These are phyloP conservation scores for Drosophila jambulina DNA, from an alignment of 1,140 invertebrate species.

Conservation along the genomic window DNA sequence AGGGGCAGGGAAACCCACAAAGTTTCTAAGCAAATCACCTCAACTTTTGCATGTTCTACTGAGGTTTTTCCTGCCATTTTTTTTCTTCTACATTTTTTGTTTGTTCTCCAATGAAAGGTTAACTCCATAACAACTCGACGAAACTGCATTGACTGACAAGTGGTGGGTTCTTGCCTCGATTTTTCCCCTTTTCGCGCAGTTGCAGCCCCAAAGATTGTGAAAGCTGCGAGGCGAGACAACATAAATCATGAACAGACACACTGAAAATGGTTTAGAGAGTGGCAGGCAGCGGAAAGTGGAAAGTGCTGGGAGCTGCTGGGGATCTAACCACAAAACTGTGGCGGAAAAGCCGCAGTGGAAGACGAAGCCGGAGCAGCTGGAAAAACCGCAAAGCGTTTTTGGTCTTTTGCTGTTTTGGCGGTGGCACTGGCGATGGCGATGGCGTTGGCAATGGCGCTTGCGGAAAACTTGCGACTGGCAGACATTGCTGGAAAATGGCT, in stretches of 20 bases:
- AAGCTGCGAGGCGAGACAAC: constrained; percentile 60
- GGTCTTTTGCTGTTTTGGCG: constrained; percentile 52
- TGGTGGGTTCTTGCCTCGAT: constrained; percentile 58
- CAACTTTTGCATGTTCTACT: constrained; percentile 33
- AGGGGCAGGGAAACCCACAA: constrained; percentile 2
- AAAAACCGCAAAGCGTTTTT: constrained; percentile 73
- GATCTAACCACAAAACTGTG: constrained; percentile 49
- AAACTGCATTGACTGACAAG: constrained; percentile 70
- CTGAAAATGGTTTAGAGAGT: constrained; percentile 21
- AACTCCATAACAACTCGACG: constrained; percentile 57
- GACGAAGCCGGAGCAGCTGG: constrained; percentile 40
- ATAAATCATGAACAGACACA: constrained; percentile 80
- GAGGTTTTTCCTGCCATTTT: constrained; percentile 1
- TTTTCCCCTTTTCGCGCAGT: constrained; percentile 42
- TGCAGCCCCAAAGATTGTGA: constrained; percentile 22
- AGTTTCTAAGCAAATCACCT: constrained; percentile 37
- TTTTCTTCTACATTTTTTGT: constrained; percentile 1
- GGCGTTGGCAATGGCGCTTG: constrained; percentile 26
- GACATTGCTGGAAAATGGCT: constrained; percentile 62
- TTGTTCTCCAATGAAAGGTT: constrained; percentile 39
- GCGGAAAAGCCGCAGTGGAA: constrained; percentile 50
- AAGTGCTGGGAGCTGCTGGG: constrained; percentile 35
- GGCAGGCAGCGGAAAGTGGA: constrained; percentile 28
- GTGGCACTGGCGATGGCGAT: constrained; percentile 24
- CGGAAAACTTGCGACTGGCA: constrained; percentile 55